A percentile compares a stretch with the other conserved stretches of the same genome.
phyloP scores from a whole-genome alignment of 2,113 vertebrate species.

The Notothenia coriiceps region DNA sequence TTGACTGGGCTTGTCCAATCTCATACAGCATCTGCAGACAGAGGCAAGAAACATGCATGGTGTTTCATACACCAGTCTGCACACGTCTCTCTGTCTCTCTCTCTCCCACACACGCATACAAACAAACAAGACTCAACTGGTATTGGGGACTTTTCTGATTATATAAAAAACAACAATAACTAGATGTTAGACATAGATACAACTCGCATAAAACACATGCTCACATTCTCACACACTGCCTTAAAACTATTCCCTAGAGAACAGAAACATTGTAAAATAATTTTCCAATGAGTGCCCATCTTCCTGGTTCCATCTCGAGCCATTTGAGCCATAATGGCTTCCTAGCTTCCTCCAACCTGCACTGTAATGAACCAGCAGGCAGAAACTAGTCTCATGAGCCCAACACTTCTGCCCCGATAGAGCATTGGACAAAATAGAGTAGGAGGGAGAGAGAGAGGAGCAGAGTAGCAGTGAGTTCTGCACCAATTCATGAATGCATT shows the following conservation, averaged over 20 bases:
- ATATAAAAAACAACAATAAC: too few relatives aligned
- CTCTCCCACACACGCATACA: conserved; percentile 7
- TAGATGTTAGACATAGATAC: background rate
- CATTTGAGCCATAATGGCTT: conserved; percentile 59
- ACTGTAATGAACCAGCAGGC: conserved; percentile 57
- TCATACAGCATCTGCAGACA: conserved; percentile 79
- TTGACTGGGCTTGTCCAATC: conserved; percentile 79
- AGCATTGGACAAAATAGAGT: conserved; percentile 28
- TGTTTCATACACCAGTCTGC: conserved; percentile 54
- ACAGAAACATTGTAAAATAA: conserved; percentile 47
- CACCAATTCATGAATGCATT: conserved; percentile 69
- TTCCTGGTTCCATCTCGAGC: conserved; percentile 27
- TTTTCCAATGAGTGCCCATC: conserved; percentile 51
- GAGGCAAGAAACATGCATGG: conserved; percentile 52
- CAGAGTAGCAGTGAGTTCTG: conserved; percentile 28
- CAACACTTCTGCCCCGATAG: conserved; percentile 37
- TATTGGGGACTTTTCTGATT: background rate
- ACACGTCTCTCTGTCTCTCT: conserved; percentile 5
- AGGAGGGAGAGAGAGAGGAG: background rate
- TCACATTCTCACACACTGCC: conserved; percentile 3
- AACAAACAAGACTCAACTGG: conserved; percentile 5
- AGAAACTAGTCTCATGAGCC: conserved; percentile 49
- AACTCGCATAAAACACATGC: conserved; percentile 10
- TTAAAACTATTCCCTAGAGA: conserved; percentile 32
- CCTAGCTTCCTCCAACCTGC: conserved; percentile 47